Evolutionary conservation across 1,140 invertebrate species (phyloP).

Genomic region (Hycleus phaleratus): DNA sequence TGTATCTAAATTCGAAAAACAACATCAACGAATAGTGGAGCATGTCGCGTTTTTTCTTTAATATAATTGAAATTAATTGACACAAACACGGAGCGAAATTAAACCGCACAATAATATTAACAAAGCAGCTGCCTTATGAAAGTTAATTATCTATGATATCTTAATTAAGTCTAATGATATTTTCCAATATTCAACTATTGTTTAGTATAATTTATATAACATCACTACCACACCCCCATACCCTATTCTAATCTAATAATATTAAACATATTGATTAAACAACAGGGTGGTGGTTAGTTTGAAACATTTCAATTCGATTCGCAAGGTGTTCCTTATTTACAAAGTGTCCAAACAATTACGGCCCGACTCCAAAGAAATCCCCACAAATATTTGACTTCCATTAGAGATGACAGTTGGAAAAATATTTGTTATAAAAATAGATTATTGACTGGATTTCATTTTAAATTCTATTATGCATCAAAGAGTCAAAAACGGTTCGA

Average conservation of each 20-base stretch:
- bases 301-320: too few relatives aligned
- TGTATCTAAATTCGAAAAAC: too few relatives aligned
- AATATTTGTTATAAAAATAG: background rate
- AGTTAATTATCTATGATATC: conserved; percentile 16
- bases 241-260: too few relatives aligned
- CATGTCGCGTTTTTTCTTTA: too few relatives aligned
- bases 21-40: too few relatives aligned
- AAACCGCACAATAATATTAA: conserved; percentile 2
- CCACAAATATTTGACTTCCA: background rate
- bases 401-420: background rate
- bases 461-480: conserved; percentile 2
- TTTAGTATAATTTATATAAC: conserved; percentile 11
- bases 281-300: background rate
- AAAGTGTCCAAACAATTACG: too few relatives aligned
- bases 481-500: conserved; percentile 3
- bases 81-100: background rate
- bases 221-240: conserved; percentile 10
- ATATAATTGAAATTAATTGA: conserved; percentile 1
- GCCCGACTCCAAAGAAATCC: background rate
- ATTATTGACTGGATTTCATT: conserved; percentile 2
- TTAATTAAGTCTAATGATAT: conserved; percentile 15
- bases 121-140: conserved; percentile 7
- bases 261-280: conserved; percentile 7
- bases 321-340: too few relatives aligned
- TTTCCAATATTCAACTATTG: conserved; percentile 11